Evolutionary conservation across 2,888 invertebrate genomes (phyloP), one percentile per base, ranked within the genome.

Genomic region (Apantesis nais): DNA sequence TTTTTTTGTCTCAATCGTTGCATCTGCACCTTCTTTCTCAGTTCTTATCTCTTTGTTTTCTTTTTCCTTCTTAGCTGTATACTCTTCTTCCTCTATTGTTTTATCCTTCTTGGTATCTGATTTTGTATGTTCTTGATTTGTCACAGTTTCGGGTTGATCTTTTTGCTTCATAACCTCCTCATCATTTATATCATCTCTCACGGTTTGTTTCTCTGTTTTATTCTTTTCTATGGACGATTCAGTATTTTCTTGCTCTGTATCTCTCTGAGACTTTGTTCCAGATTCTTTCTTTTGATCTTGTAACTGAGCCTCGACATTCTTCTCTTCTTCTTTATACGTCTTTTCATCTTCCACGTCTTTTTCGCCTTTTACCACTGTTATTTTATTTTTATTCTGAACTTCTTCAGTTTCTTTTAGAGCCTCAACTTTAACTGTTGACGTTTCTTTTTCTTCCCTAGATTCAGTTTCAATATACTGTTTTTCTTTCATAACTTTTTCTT

Each of bases 101-200:
- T 74, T 67, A 29, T 31, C 41, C 29, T 48, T 29, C 5, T 68
- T 75, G 44, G 74, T 62, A 0, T 72, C 37, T 25, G 0, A 58
- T 48, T 52, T 69, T 66, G 25, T 44, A 70, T 78, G 67, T 76
- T 78, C 66, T 78, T 71, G 73, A 41, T 71, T 73, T 58, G 68
- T 52, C 14, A 66, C 55, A 11, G 68, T 29, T 9, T 69, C 63
- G 9, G 44, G 41, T 31, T 65, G 68, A 69, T 79, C 70, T 16
- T 68, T 67, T 60, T 77, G 34, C 34, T 70, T 74, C 55, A 72
- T 72, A 66, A 69, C 52, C 16, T 68, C 44, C 25, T 25, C 44
- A 19, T 60, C 41, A 22, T 67, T 37, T n/a, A n/a, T 44, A n/a
- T 68, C 41, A 14, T 37, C 67, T 58, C 71, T 64, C 5, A 22